Percentiles rank a stretch among this genome's conserved stretches.
Evolutionary conservation across 2,797 vertebrate species (phyloP).

Genomic region (Notoglanidium macrostoma): DNA sequence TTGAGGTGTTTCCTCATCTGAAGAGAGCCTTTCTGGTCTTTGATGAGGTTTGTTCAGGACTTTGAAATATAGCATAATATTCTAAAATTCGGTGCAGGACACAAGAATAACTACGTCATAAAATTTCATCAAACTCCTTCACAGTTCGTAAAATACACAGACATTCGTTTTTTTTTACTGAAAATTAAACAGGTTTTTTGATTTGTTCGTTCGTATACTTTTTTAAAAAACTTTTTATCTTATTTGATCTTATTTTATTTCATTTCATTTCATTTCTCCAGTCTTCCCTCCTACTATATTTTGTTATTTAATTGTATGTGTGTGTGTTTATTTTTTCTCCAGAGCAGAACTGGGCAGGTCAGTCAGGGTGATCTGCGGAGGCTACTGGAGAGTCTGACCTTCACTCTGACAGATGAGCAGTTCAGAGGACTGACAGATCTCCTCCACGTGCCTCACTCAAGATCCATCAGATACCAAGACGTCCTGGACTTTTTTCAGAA

Average conservation of each 20-base stretch:
- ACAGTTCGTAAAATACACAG: neutral
- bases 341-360: conserved; percentile 63
- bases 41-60: conserved; percentile 60
- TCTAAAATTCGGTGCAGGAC: neutral
- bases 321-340: conserved; percentile 7
- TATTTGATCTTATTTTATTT: neutral
- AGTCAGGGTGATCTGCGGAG: conserved; percentile 62
- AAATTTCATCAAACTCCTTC: neutral
- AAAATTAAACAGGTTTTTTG: too few species aligned
- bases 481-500: conserved; percentile 59
- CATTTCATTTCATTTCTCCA: neutral
- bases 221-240: neutral
- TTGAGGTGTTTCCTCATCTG: conserved; percentile 60
- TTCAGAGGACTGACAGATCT: conserved; percentile 69
- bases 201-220: neutral
- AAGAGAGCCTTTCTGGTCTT: conserved; percentile 66
- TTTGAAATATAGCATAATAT: neutral
- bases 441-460: conserved; percentile 66
- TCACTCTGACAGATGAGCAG: conserved; percentile 63
- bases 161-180: neutral
- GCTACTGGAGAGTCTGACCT: conserved; percentile 57
- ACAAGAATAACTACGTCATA: neutral
- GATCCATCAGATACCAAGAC: conserved; percentile 55
- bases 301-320: neutral
- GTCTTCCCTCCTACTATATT: neutral